Percentiles rank a stretch among this genome's conserved stretches.
These are phyloP conservation scores for Coilia nasus DNA, from an alignment of 2,797 vertebrate genomes.

Conservation along the genomic window DNA sequence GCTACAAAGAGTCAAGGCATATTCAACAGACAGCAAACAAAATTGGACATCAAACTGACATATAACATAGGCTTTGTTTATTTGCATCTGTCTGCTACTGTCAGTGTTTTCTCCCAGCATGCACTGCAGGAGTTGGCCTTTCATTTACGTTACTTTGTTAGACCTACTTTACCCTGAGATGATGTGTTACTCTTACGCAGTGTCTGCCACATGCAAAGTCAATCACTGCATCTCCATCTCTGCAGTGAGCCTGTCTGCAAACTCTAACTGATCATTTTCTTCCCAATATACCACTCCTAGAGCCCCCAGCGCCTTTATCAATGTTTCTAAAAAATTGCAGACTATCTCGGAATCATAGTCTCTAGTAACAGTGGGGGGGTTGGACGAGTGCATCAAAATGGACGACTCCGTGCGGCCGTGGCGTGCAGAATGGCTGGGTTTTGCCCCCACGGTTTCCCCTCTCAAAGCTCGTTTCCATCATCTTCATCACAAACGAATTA, in stretches of 20 bases:
- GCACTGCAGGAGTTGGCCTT: not conserved
- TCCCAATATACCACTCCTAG: conserved; percentile 62
- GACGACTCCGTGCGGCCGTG: conserved; percentile 62
- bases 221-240: conserved; percentile 71
- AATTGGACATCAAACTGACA: not conserved
- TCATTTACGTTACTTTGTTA: not conserved
- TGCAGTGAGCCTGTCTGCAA: conserved; percentile 63
- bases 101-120: not conserved
- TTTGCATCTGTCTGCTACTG: not conserved
- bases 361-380: conserved; percentile 49
- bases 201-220: conserved; percentile 62
- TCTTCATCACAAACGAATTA: conserved; percentile 69
- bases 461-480: conserved; percentile 51
- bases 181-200: not conserved
- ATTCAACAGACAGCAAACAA: not conserved
- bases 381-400: conserved; percentile 65
- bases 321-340: conserved; percentile 70
- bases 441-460: conserved; percentile 50
- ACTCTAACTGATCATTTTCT: conserved; percentile 70
- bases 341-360: conserved; percentile 64
- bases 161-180: not conserved
- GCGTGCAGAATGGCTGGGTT: conserved; percentile 54
- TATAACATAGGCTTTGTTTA: not conserved
- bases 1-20: not conserved
- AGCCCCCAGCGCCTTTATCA: conserved; percentile 70